Conservation (phyloP, 1,140 invertebrate species). For the Nasonia giraulti region DNA sequence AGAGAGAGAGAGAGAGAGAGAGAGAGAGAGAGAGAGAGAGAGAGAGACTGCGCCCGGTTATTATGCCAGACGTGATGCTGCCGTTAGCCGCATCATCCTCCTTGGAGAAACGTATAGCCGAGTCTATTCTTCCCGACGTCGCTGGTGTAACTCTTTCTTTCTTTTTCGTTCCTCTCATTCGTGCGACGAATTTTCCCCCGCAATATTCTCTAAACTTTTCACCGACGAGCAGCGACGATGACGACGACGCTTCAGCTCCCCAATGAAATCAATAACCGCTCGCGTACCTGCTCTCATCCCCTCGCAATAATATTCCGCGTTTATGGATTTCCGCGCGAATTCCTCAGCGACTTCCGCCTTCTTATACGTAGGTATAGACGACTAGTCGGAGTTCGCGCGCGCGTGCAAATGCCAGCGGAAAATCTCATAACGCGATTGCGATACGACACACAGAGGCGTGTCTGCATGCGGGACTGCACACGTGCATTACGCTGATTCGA, state of each 20-base stretch:
- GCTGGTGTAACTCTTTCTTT: background rate
- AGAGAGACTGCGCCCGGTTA: conserved; percentile 7
- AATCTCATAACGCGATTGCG: conserved; percentile 35
- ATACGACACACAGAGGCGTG: background rate
- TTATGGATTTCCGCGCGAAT: background rate
- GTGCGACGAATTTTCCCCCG: no score
- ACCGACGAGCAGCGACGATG: no score
- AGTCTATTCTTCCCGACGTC: background rate
- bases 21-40: background rate
- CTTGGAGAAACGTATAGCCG: background rate
- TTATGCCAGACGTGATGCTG: conserved; percentile 42
- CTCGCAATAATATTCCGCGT: background rate
- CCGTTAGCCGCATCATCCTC: conserved; percentile 25
- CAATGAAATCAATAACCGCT: background rate
- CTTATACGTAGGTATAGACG: background rate
- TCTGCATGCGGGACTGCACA: background rate
- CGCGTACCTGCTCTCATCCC: background rate
- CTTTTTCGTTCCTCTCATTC: background rate
- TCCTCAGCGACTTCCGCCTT: background rate
- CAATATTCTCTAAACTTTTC: no score
- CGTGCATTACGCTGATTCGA: conserved; percentile 5
- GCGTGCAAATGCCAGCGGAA: background rate
- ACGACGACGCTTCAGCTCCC: no score
- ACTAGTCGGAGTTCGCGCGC: background rate
- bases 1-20: no score